phyloP scores from a whole-genome alignment of 2,113 vertebrate genomes.

The Urocitellus parryii region DNA sequence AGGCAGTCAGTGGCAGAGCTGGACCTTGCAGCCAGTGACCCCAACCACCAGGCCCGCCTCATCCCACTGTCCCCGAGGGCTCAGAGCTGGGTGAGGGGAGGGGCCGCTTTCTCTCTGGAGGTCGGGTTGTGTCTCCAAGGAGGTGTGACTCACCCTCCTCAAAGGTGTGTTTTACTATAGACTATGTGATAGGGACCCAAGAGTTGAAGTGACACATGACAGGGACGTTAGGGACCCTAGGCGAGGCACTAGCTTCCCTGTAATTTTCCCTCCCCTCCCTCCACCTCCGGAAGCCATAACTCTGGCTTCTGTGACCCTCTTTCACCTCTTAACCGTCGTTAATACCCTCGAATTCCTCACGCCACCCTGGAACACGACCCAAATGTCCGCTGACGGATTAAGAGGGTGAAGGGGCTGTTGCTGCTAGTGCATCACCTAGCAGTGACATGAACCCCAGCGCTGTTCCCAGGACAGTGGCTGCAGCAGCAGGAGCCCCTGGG shows the following conservation, averaged over 20 bases:
- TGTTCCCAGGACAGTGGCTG: background rate
- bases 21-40: background rate
- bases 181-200: background rate
- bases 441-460: background rate
- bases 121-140: background rate
- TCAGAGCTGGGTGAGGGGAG: background rate
- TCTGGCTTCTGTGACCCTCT: background rate
- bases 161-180: background rate
- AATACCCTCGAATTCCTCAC: background rate
- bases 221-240: background rate
- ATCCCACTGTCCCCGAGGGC: background rate
- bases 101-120: background rate
- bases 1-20: background rate
- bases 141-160: background rate
- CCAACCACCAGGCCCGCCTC: background rate
- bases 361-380: background rate
- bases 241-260: too few species aligned
- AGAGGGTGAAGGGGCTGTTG: background rate
- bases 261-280: background rate
- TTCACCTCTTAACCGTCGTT: background rate
- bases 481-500: background rate
- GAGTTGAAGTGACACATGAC: too few species aligned
- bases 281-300: background rate
- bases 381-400: accelerated
- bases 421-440: accelerated